Percentiles rank a stretch among this genome's conserved stretches.
These are phyloP conservation scores for Melolontha melolontha DNA, from an alignment of 2,888 invertebrate genomes.

Conservation along the genomic window DNA sequence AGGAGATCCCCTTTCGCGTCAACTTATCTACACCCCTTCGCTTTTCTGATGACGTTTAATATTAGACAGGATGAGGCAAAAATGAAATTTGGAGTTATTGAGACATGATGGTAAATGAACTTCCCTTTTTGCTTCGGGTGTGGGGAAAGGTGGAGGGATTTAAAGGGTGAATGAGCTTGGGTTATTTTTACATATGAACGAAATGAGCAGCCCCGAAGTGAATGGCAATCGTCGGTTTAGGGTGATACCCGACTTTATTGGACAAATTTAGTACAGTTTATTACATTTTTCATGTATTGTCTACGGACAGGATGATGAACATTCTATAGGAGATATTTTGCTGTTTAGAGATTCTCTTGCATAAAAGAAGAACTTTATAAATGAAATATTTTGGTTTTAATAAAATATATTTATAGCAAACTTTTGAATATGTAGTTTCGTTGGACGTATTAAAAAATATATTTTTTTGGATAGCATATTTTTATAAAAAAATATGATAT, in stretches of 20 bases:
- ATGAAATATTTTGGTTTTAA: no score
- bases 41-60: constrained; percentile 12
- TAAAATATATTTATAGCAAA: no score
- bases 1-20: constrained; percentile 1
- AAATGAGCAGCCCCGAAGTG: constrained; percentile 25
- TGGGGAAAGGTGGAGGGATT: constrained; percentile 10
- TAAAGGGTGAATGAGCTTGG: constrained; percentile 21
- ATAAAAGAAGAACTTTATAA: no score
- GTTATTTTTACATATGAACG: constrained; percentile 35
- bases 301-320: no score
- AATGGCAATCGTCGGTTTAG: constrained; percentile 16
- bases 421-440: no score
- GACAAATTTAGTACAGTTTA: constrained; percentile 15
- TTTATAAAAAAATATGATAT: no score
- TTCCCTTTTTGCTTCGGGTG: constrained; percentile 5
- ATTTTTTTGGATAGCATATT: no score
- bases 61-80: constrained; percentile 35
- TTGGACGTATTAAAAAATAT: no score
- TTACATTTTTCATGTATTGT: no score
- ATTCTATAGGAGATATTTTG: no score
- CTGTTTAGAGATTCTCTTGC: no score
- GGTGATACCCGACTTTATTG: constrained; percentile 13
- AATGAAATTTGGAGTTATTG: constrained; percentile 44
- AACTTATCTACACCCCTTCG: constrained; percentile 8
- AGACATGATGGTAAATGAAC: constrained; percentile 37